Base-by-base conservation (phyloP, 2,888 invertebrate species). In the Phlogophora meticulosa region DNA sequence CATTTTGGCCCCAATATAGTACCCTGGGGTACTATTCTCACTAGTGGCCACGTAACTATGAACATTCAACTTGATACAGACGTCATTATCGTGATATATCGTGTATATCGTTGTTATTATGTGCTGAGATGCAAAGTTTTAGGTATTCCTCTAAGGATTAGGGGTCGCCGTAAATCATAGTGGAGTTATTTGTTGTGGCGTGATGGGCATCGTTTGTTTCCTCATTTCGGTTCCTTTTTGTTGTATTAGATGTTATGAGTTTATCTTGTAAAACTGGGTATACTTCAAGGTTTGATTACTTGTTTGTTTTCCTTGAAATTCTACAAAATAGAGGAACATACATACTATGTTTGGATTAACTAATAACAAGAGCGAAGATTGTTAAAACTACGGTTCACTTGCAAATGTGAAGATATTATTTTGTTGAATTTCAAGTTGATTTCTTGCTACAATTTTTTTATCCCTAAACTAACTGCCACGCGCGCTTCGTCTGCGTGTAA, bases 21-120 rank as follows among this genome's bases (percentile, higher is more conserved):
- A 82, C 89, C 87, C 88, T 38, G 11, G 86, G 57, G 88, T 83
- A 82, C 76, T 74, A 82, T 88, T 81, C 67, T 59, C 76, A 76
- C 72, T 80, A 80, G 75, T 73, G 67, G 65, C 74, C 72, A 63
- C 65, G 58, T 72, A 78, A 84, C 82, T 83, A 80, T 69, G 62
- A 66, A 72, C 80, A 79, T 84, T 84, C 80, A 82, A 84, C 81
- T 79, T 75, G 72, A 78, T 82, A 78, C 75, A 75, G 70, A 78
- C 79, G 76, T 76, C 57, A 69, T 74, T 60, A 65, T 79, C 51
- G 68, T 73, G 65, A 63, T 76, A 52, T 59, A 70, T 55, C 22
- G 20, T 60, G 36, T 66, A 28, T 57, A 66, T 64, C 49, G 51
- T 69, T 71, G 52, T 84, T 85, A 81, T 82, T 65, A 76, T 57